Percentiles rank a stretch among this genome's conserved stretches.
Conservation (phyloP, 2,797 vertebrate species). For the Macropodus opercularis region DNA sequence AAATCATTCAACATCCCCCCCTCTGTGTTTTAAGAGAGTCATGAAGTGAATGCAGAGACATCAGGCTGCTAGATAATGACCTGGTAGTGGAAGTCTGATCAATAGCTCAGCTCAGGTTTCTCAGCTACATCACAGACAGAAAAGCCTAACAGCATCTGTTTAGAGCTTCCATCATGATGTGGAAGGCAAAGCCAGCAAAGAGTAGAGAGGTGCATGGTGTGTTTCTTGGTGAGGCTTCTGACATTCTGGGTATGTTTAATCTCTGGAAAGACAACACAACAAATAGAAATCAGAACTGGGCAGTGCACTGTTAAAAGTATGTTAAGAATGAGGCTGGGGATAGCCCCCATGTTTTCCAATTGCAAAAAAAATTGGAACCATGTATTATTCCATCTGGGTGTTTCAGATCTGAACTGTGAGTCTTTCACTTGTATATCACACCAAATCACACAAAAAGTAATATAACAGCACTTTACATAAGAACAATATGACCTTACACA, state of each 20-base stretch:
- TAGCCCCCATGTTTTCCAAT: too few relatives aligned
- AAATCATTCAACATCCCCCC: constrained; percentile 60
- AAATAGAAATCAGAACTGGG: too few relatives aligned
- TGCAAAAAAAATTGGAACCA: too few relatives aligned
- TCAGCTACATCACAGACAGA: constrained; percentile 58
- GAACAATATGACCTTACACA: too few relatives aligned
- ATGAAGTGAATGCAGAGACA: constrained; percentile 69
- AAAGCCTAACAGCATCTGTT: constrained; percentile 76
- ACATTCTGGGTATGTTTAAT: constrained; percentile 24
- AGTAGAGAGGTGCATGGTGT: constrained; percentile 26
- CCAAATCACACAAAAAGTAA: too few relatives aligned
- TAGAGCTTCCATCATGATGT: constrained; percentile 51
- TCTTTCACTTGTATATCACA: too few relatives aligned
- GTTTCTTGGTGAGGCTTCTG: constrained; percentile 30
- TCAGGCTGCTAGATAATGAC: constrained; percentile 74
- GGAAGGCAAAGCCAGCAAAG: constrained; percentile 50
- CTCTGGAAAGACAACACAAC: not conserved
- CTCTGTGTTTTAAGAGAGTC: constrained; percentile 57
- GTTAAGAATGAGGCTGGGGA: too few relatives aligned
- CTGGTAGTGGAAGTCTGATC: constrained; percentile 73
- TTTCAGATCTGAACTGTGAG: too few relatives aligned
- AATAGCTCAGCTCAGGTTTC: constrained; percentile 81
- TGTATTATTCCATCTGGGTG: too few relatives aligned
- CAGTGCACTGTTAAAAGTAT: too few relatives aligned
- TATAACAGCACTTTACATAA: too few relatives aligned